phyloP scores from a whole-genome alignment of 2,113 vertebrate genomes.

The Mastomys coucha region DNA sequence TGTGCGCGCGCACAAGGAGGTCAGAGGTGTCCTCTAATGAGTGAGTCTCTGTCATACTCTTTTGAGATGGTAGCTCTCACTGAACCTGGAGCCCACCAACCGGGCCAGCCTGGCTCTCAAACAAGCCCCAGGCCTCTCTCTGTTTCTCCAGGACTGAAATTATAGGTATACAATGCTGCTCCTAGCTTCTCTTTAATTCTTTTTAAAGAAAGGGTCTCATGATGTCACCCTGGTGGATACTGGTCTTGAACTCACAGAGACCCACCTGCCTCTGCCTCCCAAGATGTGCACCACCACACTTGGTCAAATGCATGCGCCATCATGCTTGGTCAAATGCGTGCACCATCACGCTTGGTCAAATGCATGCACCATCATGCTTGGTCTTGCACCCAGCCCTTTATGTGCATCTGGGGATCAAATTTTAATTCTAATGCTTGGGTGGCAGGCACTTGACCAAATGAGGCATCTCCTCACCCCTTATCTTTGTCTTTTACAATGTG shows the following conservation, averaged over 20 bases:
- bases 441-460: no score
- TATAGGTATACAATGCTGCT: neutral
- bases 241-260: neutral
- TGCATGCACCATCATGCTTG: no score
- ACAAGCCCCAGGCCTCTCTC: neutral
- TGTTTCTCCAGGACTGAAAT: neutral
- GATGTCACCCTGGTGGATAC: neutral
- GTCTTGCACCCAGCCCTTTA: neutral
- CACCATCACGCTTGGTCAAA: neutral
- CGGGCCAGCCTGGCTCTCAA: neutral
- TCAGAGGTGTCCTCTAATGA: neutral
- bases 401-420: neutral
- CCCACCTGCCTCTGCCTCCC: neutral
- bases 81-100: neutral
- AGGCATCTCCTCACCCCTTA: neutral
- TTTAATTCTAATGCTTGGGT: neutral
- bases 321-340: no score
- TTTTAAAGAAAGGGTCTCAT: neutral
- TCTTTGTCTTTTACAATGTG: neutral
- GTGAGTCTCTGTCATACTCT: neutral
- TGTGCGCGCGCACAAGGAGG: accelerated
- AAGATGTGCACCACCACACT: neutral
- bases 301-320: no score
- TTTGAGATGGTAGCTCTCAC: neutral
- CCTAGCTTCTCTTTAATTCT: neutral